phyloP scores from a whole-genome alignment of 2,797 vertebrate species.

The Intellagama lesueurii region DNA sequence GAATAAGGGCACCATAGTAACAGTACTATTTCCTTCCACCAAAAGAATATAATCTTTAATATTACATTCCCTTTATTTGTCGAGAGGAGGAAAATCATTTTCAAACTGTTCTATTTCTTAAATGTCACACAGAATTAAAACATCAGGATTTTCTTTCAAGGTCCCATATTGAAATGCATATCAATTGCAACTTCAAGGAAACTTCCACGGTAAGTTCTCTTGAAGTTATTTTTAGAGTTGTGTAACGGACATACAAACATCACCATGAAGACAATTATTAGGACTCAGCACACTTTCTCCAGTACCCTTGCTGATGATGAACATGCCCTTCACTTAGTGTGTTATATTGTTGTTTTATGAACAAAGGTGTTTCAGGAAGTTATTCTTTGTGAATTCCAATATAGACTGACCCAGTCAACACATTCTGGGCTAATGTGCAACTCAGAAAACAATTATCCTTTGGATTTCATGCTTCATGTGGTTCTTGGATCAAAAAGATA shows the following conservation, averaged over 20 bases:
- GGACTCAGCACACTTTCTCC: not conserved
- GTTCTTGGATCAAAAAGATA: not conserved
- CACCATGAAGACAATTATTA: not conserved
- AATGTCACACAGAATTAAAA: constrained; percentile 77
- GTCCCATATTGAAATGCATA: constrained; percentile 63
- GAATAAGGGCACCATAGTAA: constrained; percentile 75
- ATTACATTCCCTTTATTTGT: constrained; percentile 68
- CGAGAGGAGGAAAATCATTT: constrained; percentile 61
- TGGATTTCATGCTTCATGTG: not conserved
- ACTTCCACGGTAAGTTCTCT: constrained; percentile 61
- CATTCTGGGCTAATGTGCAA: not conserved
- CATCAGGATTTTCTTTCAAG: constrained; percentile 70
- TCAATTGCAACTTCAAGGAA: constrained; percentile 61
- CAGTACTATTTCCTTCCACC: constrained; percentile 74
- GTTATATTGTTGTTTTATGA: not conserved
- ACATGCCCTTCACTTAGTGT: not conserved
- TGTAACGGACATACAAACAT: constrained; percentile 17
- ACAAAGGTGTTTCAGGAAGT: not conserved
- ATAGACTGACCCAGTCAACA: not conserved
- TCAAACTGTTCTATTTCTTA: constrained; percentile 63
- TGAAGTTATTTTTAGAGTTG: constrained; percentile 51
- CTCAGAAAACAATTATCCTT: not conserved
- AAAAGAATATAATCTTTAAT: constrained; percentile 75
- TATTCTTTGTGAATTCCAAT: not conserved
- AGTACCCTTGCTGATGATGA: not conserved